Percentiles rank a stretch among this genome's conserved stretches.
phyloP scores from a whole-genome alignment of 2,113 vertebrate genomes.

The Cebus imitator region DNA sequence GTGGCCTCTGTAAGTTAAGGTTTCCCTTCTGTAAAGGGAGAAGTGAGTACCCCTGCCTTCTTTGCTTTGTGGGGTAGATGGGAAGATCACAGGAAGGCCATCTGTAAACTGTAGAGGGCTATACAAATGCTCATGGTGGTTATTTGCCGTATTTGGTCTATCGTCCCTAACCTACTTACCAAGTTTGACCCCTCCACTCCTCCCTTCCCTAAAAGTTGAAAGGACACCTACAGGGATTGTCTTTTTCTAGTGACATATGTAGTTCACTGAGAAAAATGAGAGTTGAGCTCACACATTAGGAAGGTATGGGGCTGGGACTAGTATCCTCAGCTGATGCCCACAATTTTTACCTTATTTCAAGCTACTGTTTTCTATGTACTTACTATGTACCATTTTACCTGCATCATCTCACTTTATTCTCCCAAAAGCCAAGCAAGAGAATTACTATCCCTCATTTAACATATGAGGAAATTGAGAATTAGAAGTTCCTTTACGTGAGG shows the following conservation, averaged over 20 bases:
- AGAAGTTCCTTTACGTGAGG: background rate
- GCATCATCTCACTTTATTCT: background rate
- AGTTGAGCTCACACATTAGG: background rate
- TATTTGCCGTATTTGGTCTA: background rate
- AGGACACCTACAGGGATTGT: background rate
- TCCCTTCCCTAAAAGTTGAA: background rate
- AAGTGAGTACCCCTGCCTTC: background rate
- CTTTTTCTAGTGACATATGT: background rate
- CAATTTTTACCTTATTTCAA: background rate
- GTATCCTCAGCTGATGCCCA: background rate
- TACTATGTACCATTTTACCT: background rate
- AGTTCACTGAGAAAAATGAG: background rate
- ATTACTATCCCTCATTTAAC: background rate
- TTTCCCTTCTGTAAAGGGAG: background rate
- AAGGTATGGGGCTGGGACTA: background rate
- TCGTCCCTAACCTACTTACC: background rate
- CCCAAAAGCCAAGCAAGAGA: background rate
- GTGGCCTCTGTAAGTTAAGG: background rate
- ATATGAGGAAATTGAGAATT: background rate
- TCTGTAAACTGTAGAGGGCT: background rate
- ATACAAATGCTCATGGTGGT: fast-evolving
- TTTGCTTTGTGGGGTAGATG: background rate
- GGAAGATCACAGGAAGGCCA: background rate
- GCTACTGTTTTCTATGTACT: background rate
- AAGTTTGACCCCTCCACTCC: background rate